Evolutionary conservation across 2,113 vertebrate genomes (phyloP), one percentile per base, ranked within the genome.

Genomic region (Tragelaphus imberbis): DNA sequence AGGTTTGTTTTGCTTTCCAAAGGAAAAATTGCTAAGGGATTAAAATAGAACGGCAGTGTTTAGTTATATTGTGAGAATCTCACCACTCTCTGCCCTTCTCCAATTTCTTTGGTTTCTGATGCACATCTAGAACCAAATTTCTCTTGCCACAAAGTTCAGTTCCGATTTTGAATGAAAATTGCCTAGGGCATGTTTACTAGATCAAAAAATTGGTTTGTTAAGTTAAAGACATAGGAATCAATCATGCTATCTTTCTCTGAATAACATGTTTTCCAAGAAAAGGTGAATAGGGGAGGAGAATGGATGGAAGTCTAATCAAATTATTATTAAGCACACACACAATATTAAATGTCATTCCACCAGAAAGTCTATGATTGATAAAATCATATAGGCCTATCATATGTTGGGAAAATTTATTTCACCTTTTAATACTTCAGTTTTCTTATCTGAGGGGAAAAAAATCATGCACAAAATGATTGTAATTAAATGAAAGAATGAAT

Each of bases 101-200:
- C 36, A 33, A 11, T 81, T 97, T 75, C 80, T 49, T 68, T 84
- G 28, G 19, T 58, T 97, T 93, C 75, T 84, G 33, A 55, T 61
- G 15, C 19, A 61, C 27, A 14, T 55, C 40, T 55, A 95, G 82
- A 88, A 53, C 19, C 25, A 36, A 59, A 88, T n/a, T 33, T 63
- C 47, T 77, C 30, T 51, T 90, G 44, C 19, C 33, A 88, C 40
- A n/a, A 85, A 86, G 14, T 56, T 81, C 44, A 88, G 33, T 55
- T 92, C 81, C 87, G 27, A 86, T 93, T 19, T 65, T 88, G 44
- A 93, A 80, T 89, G 79, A 91, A 91, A 96, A 91, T 51, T 61
- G 86, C 86, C 36, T 88, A 77, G 53, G 6, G 49, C 27, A 30
- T 91, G 40, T 85, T 94, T 59, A 55, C 53, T 77, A 86, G 49